These are phyloP conservation scores for Sebastes iracundus DNA, from an alignment of 2,797 vertebrate genomes.

Conservation along the genomic window DNA sequence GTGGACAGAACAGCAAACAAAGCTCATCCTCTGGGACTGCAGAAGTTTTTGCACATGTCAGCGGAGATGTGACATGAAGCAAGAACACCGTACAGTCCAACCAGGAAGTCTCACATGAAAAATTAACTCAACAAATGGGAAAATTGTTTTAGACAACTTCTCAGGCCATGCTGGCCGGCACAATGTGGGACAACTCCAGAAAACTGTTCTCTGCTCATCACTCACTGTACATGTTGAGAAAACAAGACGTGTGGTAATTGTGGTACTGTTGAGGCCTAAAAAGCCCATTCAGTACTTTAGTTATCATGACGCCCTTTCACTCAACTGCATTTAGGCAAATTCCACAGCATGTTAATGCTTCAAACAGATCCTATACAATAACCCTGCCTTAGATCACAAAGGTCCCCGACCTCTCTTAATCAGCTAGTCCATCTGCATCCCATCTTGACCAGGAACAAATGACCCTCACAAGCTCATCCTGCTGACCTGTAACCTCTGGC, in stretches of 20 bases:
- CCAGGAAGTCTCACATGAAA: constrained; percentile 40
- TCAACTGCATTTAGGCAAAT: background rate
- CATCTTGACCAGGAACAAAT: constrained; percentile 55
- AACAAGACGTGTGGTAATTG: background rate
- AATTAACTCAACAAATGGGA: constrained; percentile 60
- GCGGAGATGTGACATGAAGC: background rate
- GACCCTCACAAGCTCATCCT: constrained; percentile 57
- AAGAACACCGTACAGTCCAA: constrained; percentile 8
- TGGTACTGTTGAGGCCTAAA: background rate
- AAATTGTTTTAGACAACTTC: constrained; percentile 62
- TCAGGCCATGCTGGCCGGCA: constrained; percentile 37
- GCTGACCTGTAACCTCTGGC: constrained; percentile 61
- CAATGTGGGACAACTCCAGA: background rate
- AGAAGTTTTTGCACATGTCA: constrained; percentile 39
- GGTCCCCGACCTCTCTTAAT: constrained; percentile 53
- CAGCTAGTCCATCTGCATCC: constrained; percentile 29
- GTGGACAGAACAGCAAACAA: constrained; percentile 7
- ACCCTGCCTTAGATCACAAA: constrained; percentile 28
- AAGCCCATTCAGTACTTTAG: background rate
- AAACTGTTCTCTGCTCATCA: background rate
- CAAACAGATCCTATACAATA: constrained; percentile 19
- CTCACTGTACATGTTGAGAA: background rate
- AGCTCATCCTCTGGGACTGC: background rate
- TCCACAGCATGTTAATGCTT: background rate
- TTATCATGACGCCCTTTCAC: background rate